phyloP scores from a whole-genome alignment of 2,888 invertebrate species.

The Hirtodrosophila alboralis region DNA sequence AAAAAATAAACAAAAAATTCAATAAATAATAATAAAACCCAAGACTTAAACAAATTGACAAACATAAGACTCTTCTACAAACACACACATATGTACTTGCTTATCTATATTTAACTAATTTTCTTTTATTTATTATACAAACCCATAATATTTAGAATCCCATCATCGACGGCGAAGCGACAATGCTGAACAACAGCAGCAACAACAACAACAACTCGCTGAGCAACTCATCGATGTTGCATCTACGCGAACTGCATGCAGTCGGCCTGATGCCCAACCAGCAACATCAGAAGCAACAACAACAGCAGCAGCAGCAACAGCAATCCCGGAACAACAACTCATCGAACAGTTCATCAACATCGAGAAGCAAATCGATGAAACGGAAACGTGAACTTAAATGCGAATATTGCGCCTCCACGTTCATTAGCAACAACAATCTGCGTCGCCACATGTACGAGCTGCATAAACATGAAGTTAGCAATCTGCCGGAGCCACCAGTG shows the following conservation, averaged over 20 bases:
- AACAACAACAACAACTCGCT: constrained; percentile 57
- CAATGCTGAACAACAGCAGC: constrained; percentile 65
- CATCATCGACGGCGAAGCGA: constrained; percentile 70
- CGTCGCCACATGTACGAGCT: constrained; percentile 83
- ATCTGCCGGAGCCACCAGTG: constrained; percentile 79
- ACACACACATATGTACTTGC: neutral
- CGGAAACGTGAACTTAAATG: constrained; percentile 83
- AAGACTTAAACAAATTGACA: neutral
- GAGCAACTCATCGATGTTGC: constrained; percentile 74
- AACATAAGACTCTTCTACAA: constrained; percentile 10
- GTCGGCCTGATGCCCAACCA: constrained; percentile 81
- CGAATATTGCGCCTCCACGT: constrained; percentile 83
- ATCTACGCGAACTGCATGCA: constrained; percentile 81
- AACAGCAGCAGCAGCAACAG: constrained; percentile 53
- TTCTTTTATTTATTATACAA: constrained; percentile 12
- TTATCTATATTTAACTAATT: constrained; percentile 31
- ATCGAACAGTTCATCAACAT: constrained; percentile 45
- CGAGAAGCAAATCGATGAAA: constrained; percentile 71
- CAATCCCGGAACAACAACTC: constrained; percentile 53
- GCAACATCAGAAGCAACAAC: constrained; percentile 59
- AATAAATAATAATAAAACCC: no score
- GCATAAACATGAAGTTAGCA: constrained; percentile 82
- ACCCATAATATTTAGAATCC: constrained; percentile 49
- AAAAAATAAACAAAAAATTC: constrained; percentile 53
- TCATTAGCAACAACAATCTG: constrained; percentile 84